These are phyloP conservation scores for Pomacea canaliculata DNA, from an alignment of 2,888 invertebrate species.

Conservation along the genomic window DNA sequence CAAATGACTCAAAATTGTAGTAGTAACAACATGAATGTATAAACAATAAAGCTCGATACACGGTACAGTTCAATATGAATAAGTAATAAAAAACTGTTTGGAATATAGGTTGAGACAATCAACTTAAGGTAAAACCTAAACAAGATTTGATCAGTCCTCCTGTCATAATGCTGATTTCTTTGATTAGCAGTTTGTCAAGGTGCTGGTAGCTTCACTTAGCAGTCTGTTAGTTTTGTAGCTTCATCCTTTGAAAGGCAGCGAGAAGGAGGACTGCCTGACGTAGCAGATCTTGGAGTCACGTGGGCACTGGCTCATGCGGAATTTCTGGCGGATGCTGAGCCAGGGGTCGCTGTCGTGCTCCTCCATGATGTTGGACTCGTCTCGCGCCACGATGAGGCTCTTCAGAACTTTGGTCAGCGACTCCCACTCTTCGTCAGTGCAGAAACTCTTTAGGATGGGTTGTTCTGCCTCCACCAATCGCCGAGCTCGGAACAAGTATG, in stretches of 20 bases:
- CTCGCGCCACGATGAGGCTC: conserved; percentile 30
- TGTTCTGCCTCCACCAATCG: conserved; percentile 35
- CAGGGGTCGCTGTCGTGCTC: conserved; percentile 42
- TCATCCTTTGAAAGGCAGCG: conserved; percentile 28
- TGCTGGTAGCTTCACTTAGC: no score
- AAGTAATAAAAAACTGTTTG: no score
- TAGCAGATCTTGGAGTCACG: conserved; percentile 32
- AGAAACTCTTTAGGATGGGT: conserved; percentile 38
- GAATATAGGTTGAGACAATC: no score
- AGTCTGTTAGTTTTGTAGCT: not conserved
- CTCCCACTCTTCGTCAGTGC: conserved; percentile 39
- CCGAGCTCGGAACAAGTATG: conserved; percentile 32
- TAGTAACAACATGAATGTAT: no score
- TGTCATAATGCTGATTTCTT: no score
- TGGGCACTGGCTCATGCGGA: conserved; percentile 36
- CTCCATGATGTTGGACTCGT: conserved; percentile 37
- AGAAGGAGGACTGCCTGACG: conserved; percentile 33
- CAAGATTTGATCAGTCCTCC: no score
- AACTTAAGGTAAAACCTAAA: no score
- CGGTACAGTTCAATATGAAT: no score
- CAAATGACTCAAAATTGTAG: no score
- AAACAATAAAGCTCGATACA: no score
- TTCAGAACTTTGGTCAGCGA: conserved; percentile 24
- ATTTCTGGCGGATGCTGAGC: conserved; percentile 37
- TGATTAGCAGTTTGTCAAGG: not conserved